Conservation (phyloP, 2,797 vertebrate genomes). For the Poliocrania exsul region DNA sequence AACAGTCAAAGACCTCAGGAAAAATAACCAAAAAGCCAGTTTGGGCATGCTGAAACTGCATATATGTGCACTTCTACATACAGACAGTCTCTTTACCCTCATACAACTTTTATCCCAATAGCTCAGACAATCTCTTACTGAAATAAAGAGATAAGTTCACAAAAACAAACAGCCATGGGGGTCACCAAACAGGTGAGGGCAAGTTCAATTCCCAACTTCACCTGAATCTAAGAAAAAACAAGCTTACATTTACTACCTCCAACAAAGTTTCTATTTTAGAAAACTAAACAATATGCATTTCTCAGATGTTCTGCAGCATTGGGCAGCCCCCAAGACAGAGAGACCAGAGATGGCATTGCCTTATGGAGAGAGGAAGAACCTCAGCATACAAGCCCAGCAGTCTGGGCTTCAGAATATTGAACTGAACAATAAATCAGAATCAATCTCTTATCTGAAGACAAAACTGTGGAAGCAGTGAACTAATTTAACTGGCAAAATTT, state of each 20-base stretch:
- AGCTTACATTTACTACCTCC: not conserved
- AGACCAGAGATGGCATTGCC: not conserved
- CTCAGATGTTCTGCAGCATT: not conserved
- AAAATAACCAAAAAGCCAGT: not conserved
- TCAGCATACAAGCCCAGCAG: not conserved
- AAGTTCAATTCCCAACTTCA: not conserved
- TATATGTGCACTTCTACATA: fast-evolving
- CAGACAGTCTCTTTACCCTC: not conserved
- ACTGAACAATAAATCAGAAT: not conserved
- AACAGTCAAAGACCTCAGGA: not conserved
- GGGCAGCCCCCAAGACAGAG: not conserved
- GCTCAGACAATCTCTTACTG: not conserved
- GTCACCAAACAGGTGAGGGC: not conserved
- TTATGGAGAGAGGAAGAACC: not conserved
- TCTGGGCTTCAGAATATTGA: not conserved
- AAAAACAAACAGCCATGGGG: not conserved
- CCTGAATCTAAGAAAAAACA: not conserved
- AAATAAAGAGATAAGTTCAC: not conserved
- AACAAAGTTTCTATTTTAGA: not conserved
- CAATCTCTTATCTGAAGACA: not conserved
- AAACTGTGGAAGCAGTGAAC: not conserved
- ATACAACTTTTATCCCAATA: not conserved
- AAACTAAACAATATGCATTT: not conserved
- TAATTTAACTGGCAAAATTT: not conserved
- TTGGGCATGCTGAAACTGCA: not conserved